Evolutionary conservation across 2,113 vertebrate species (phyloP).

Genomic region (Alouatta palliata): DNA sequence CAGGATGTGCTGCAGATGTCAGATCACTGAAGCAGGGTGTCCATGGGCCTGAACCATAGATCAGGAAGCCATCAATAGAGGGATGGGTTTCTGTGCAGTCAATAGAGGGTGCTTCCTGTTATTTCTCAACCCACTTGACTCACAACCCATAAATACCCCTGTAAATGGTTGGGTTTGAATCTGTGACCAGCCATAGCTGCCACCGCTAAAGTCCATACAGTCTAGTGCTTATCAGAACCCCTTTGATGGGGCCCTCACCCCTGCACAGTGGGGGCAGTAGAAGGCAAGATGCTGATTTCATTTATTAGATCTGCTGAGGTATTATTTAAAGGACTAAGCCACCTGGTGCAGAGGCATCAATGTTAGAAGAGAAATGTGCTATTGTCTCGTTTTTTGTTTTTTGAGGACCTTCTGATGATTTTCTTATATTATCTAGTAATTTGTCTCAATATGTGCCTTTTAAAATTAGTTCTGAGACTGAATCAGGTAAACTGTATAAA

Average conservation of each 20-base stretch:
- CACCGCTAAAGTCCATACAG: constrained; percentile 44
- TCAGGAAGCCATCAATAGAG: not conserved
- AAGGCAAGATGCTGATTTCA: not conserved
- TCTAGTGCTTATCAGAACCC: not conserved
- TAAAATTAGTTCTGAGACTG: not conserved
- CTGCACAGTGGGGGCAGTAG: no score
- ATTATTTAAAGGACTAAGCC: not conserved
- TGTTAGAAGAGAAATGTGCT: not conserved
- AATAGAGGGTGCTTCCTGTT: constrained; percentile 16
- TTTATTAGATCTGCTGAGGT: not conserved
- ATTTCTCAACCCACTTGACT: constrained; percentile 58
- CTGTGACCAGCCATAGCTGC: constrained; percentile 60
- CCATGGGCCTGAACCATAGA: not conserved
- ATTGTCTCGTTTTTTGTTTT: not conserved
- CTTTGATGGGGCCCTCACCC: no score
- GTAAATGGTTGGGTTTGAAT: constrained; percentile 65
- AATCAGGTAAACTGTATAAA: not conserved
- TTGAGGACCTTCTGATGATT: not conserved
- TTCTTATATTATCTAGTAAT: not conserved
- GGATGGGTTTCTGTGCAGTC: not conserved
- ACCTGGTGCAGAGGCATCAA: not conserved
- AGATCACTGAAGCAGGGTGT: constrained; percentile 73
- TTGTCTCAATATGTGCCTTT: not conserved
- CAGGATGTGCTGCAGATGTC: constrained; percentile 66
- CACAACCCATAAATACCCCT: not conserved